phyloP scores from a whole-genome alignment of 2,888 invertebrate species.

The Pyrgus malvae region DNA sequence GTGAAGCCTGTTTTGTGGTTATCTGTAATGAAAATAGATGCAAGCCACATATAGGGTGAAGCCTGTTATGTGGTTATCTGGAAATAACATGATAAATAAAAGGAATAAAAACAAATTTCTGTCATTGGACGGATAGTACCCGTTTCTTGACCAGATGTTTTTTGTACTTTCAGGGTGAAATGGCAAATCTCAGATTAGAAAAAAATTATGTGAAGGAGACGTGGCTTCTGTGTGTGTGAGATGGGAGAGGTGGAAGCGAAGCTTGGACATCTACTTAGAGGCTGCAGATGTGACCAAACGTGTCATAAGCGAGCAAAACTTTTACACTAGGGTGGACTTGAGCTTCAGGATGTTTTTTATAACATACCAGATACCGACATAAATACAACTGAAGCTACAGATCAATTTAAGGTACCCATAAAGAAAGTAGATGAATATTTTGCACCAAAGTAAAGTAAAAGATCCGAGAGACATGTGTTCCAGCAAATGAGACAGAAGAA shows the following conservation, averaged over 20 bases:
- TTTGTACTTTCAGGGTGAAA: too few relatives aligned
- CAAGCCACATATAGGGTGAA: too few relatives aligned
- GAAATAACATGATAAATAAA: too few relatives aligned
- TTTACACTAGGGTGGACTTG: not conserved
- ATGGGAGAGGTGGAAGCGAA: not conserved
- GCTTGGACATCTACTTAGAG: not conserved
- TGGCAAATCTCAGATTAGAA: not conserved
- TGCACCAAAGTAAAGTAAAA: not conserved
- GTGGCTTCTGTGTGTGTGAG: not conserved
- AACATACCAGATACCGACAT: not conserved
- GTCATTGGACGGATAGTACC: too few relatives aligned
- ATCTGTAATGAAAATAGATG: too few relatives aligned
- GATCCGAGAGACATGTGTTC: constrained; percentile 18
- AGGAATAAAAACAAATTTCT: too few relatives aligned
- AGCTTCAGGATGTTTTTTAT: not conserved
- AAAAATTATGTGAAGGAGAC: not conserved
- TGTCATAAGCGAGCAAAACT: too few relatives aligned
- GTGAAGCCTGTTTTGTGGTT: too few relatives aligned
- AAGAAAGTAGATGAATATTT: not conserved
- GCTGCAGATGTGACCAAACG: not conserved
- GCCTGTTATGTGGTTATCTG: too few relatives aligned
- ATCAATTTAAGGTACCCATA: not conserved
- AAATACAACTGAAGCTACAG: not conserved
- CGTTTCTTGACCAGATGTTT: too few relatives aligned
- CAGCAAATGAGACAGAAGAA: constrained; percentile 40